Percentiles rank a stretch among this genome's conserved stretches.
These are phyloP conservation scores for Phasianus colchicus DNA, from an alignment of 2,113 vertebrate genomes.

Conservation along the genomic window DNA sequence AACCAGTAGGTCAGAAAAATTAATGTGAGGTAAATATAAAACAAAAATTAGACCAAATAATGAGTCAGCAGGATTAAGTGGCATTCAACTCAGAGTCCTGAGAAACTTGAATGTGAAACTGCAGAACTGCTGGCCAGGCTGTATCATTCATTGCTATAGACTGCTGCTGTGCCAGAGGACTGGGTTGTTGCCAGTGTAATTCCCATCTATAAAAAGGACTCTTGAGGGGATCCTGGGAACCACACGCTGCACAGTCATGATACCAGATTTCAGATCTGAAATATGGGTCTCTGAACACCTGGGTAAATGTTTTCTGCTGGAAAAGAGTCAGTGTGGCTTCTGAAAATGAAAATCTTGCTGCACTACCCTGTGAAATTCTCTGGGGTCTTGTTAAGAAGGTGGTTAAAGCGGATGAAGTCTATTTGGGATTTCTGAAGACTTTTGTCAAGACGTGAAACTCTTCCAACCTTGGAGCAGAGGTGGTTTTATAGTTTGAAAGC, in stretches of 20 bases:
- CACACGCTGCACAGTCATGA: not conserved
- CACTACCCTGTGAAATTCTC: not conserved
- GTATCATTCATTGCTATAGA: not conserved
- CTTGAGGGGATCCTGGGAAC: constrained; percentile 2
- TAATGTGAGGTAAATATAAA: not conserved
- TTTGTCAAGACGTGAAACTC: not conserved
- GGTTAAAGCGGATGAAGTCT: not conserved
- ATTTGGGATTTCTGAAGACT: not conserved
- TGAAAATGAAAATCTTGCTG: not conserved
- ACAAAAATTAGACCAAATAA: not conserved
- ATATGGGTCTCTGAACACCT: not conserved
- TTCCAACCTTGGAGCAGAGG: not conserved
- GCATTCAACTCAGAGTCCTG: not conserved
- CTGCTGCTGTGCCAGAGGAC: not conserved
- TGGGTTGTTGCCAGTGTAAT: not conserved
- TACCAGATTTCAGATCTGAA: not conserved
- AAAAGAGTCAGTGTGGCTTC: not conserved
- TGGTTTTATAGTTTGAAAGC: not conserved
- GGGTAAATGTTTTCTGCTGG: not conserved
- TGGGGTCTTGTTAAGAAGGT: not conserved
- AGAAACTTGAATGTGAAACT: not conserved
- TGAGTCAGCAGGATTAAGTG: not conserved
- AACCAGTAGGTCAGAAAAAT: not conserved
- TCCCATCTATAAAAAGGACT: constrained; percentile 6
- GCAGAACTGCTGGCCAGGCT: constrained; percentile 8